These are phyloP conservation scores for Phaethornis superciliosus DNA, from an alignment of 2,113 vertebrate genomes.

Conservation along the genomic window DNA sequence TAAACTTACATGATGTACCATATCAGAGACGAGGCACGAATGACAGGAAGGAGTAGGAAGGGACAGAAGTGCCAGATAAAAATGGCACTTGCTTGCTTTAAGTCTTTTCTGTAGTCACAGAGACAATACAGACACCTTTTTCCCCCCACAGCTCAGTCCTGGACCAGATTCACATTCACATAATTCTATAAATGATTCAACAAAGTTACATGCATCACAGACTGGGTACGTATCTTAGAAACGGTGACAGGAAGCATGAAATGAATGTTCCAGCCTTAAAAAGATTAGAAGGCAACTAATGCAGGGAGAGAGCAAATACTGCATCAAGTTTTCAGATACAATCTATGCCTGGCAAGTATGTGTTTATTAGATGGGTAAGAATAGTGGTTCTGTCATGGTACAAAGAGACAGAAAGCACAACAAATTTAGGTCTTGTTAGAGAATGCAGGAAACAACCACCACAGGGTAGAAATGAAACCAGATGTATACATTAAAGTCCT, in stretches of 20 bases:
- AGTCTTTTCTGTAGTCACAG: neutral
- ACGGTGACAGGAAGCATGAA: neutral
- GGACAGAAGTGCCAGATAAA: neutral
- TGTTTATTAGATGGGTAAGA: neutral
- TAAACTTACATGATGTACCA: neutral
- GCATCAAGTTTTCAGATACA: neutral
- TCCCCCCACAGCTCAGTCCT: neutral
- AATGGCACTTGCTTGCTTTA: neutral
- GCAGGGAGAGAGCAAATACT: neutral
- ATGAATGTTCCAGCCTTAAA: neutral
- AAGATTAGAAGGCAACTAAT: neutral
- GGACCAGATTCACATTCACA: neutral
- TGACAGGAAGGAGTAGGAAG: neutral
- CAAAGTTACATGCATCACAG: neutral
- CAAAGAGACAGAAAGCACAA: neutral
- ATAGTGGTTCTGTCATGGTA: neutral
- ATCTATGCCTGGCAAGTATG: neutral
- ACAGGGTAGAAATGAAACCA: neutral
- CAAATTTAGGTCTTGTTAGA: neutral
- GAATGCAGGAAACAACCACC: neutral
- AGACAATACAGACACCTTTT: neutral
- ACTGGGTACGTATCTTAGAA: neutral
- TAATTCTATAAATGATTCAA: too few relatives aligned
- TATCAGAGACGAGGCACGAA: neutral
- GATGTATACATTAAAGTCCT: neutral